phyloP scores from a whole-genome alignment of 53 echinoderm and acorn worm species.

The Glandiceps talaboti region DNA sequence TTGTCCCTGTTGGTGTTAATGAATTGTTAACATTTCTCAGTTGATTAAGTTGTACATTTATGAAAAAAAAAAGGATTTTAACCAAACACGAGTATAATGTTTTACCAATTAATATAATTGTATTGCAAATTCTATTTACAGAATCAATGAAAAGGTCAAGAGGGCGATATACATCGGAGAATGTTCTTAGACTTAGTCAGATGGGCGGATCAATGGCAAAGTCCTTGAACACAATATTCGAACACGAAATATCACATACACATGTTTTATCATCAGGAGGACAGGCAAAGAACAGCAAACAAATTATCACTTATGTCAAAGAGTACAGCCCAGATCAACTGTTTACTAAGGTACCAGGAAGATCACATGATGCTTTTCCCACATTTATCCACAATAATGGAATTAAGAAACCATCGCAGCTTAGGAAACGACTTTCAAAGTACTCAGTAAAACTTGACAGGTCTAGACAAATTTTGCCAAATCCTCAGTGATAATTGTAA shows the following conservation, averaged over 20 bases:
- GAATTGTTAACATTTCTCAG: too few relatives aligned
- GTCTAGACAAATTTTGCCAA: background rate
- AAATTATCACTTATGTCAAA: background rate
- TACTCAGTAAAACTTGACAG: background rate
- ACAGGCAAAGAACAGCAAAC: background rate
- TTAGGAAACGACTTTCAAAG: background rate
- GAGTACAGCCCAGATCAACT: background rate
- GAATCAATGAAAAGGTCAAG: background rate
- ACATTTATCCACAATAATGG: background rate
- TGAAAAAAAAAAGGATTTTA: too few relatives aligned
- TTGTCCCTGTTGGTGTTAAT: too few relatives aligned
- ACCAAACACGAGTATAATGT: too few relatives aligned
- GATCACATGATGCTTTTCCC: background rate
- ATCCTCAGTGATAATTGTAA: too few relatives aligned
- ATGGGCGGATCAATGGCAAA: background rate
- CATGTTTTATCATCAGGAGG: background rate
- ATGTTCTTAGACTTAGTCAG: background rate
- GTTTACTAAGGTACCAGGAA: background rate
- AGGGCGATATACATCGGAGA: background rate
- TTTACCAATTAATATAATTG: too few relatives aligned
- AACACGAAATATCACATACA: background rate
- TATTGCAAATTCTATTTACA: background rate
- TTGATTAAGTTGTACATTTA: too few relatives aligned
- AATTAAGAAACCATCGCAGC: background rate
- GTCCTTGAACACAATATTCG: background rate